These are phyloP conservation scores for Grallaria varia DNA, from an alignment of 2,113 vertebrate genomes.

Conservation along the genomic window DNA sequence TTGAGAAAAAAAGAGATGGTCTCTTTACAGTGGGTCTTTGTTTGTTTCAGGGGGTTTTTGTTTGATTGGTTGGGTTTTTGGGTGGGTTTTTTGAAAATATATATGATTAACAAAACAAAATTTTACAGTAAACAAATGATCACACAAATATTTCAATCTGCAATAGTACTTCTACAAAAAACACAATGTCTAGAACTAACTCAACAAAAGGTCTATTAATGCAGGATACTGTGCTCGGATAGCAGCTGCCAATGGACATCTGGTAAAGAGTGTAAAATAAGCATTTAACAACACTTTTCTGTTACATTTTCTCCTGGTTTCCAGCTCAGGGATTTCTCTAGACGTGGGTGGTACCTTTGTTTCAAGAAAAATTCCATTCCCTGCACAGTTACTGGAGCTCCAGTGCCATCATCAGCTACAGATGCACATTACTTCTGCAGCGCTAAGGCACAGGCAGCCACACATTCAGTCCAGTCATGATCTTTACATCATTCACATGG, in stretches of 20 bases:
- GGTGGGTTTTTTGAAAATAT: not conserved
- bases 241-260: not conserved
- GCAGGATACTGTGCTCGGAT: not conserved
- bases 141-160: not conserved
- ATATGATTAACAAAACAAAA: not conserved
- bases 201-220: not conserved
- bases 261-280: not conserved
- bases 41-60: rapidly evolving
- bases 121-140: not conserved
- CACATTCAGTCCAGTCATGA: not conserved
- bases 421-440: not conserved
- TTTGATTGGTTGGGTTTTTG: not conserved
- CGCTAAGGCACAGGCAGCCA: not conserved
- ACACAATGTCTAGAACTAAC: not conserved
- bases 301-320: not conserved
- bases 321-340: not conserved
- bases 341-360: not conserved
- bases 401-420: not conserved
- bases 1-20: not conserved
- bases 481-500: not conserved
- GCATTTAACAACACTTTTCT: not conserved
- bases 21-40: not conserved
- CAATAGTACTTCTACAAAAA: not conserved
- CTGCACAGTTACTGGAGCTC: not conserved
- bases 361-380: not conserved